These are phyloP conservation scores for Thalassophryne amazonica DNA, from an alignment of 2,797 vertebrate species.

Conservation along the genomic window DNA sequence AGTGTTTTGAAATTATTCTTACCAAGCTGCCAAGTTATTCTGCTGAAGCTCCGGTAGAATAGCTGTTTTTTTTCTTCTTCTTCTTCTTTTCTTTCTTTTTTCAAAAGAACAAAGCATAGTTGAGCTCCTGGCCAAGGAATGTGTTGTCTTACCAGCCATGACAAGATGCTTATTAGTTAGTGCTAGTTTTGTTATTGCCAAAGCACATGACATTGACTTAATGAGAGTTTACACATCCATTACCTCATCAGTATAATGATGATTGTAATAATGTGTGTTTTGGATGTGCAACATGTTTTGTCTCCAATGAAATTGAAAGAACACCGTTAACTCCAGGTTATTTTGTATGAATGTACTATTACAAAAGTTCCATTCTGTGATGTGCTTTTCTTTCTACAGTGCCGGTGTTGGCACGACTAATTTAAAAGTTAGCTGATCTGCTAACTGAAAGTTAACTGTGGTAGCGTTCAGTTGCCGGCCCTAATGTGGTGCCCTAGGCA, in stretches of 20 bases:
- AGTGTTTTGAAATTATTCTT: constrained; percentile 2
- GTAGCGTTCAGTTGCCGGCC: too few species aligned
- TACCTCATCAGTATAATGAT: constrained; percentile 33
- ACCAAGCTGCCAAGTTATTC: constrained; percentile 1
- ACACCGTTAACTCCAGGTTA: too few species aligned
- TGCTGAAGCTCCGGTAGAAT: background rate
- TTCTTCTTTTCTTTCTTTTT: background rate
- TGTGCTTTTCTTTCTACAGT: too few species aligned
- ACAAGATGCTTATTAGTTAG: constrained; percentile 46
- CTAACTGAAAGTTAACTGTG: too few species aligned
- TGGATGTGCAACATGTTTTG: constrained; percentile 31
- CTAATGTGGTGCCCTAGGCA: too few species aligned
- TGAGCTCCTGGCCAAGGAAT: constrained; percentile 6
- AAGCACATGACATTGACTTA: constrained; percentile 42
- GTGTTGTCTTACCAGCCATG: constrained; percentile 17
- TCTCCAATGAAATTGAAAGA: constrained; percentile 10
- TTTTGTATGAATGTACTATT: too few species aligned
- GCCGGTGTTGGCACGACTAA: too few species aligned
- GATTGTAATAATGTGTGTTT: constrained; percentile 53
- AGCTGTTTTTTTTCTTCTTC: too few species aligned
- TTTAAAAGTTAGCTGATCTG: too few species aligned
- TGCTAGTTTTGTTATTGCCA: constrained; percentile 48
- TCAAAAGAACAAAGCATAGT: background rate
- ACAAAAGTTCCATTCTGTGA: too few species aligned
- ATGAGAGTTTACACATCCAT: constrained; percentile 36